Conservation (phyloP, 2,888 invertebrate species). For the Papilio gigon region DNA sequence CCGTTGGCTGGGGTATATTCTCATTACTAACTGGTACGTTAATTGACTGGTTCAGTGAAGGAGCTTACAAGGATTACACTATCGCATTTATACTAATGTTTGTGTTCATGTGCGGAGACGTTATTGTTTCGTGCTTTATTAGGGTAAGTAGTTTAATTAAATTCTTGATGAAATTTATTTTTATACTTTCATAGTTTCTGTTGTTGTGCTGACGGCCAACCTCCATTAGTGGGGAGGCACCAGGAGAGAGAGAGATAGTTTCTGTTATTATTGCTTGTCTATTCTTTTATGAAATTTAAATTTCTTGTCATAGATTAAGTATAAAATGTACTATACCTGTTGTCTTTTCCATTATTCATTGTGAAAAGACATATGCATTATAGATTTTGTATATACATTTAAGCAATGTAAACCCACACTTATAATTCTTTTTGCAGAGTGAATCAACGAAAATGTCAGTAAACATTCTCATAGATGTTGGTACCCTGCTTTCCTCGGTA, state of each 20-base stretch:
- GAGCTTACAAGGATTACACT: conserved; percentile 87
- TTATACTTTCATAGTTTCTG: background rate
- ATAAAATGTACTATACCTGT: too few species aligned
- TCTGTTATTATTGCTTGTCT: background rate
- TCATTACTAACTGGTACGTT: conserved; percentile 89
- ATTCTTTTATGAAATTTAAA: background rate
- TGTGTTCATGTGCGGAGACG: conserved; percentile 84
- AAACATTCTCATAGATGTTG: conserved; percentile 87
- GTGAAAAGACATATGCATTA: too few species aligned
- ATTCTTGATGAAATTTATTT: background rate
- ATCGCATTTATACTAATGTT: conserved; percentile 91
- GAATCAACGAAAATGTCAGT: conserved; percentile 84
- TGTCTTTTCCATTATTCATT: too few species aligned
- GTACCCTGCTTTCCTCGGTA: conserved; percentile 84
- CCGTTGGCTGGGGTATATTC: conserved; percentile 92
- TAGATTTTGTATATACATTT: too few species aligned
- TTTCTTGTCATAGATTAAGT: too few species aligned
- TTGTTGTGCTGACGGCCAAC: too few species aligned
- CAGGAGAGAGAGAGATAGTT: too few species aligned
- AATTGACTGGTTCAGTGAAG: conserved; percentile 88
- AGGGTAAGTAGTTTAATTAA: conserved; percentile 66
- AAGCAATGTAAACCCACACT: too few species aligned
- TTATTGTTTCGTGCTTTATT: conserved; percentile 85
- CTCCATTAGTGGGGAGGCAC: too few species aligned
- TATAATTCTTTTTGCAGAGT: conserved; percentile 79